Percentiles rank a stretch among this genome's conserved stretches.
These are phyloP conservation scores for Drosophila bunnanda DNA, from an alignment of 2,888 invertebrate genomes.

Conservation along the genomic window DNA sequence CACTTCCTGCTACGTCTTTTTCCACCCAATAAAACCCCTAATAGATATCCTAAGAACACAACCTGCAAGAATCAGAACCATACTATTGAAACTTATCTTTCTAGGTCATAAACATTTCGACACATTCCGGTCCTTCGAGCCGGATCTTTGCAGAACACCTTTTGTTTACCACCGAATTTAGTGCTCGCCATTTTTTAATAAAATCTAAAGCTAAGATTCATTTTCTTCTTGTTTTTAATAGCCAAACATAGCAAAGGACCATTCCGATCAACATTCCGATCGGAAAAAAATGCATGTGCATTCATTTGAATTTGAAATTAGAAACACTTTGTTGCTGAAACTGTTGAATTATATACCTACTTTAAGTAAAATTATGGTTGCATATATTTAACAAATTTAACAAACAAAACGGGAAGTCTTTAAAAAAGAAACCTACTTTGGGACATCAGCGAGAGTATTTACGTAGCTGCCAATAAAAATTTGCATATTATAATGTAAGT, in stretches of 20 bases:
- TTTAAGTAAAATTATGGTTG: neutral
- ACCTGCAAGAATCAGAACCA: neutral
- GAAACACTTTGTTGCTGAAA: too few relatives aligned
- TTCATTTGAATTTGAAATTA: too few relatives aligned
- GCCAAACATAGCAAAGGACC: neutral
- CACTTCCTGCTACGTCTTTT: too few relatives aligned
- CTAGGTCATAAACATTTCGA: too few relatives aligned
- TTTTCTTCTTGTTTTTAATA: neutral
- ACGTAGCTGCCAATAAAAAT: slow-evolving; percentile 15
- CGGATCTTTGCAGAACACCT: too few relatives aligned
- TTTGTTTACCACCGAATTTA: too few relatives aligned
- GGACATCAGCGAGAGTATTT: neutral
- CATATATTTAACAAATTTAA: neutral
- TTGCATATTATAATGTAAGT: slow-evolving; percentile 5
- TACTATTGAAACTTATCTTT: too few relatives aligned
- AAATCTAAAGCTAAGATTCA: too few relatives aligned
- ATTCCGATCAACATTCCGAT: too few relatives aligned
- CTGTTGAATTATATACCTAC: neutral
- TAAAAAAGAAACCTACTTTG: neutral
- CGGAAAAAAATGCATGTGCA: too few relatives aligned
- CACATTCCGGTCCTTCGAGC: too few relatives aligned
- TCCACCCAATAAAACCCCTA: neutral
- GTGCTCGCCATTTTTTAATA: too few relatives aligned
- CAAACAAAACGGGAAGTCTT: neutral
- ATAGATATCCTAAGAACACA: neutral